A percentile compares a stretch with the other conserved stretches of the same genome.
These are phyloP conservation scores for Protobothrops mucrosquamatus DNA, from an alignment of 2,113 vertebrate species.

Conservation along the genomic window DNA sequence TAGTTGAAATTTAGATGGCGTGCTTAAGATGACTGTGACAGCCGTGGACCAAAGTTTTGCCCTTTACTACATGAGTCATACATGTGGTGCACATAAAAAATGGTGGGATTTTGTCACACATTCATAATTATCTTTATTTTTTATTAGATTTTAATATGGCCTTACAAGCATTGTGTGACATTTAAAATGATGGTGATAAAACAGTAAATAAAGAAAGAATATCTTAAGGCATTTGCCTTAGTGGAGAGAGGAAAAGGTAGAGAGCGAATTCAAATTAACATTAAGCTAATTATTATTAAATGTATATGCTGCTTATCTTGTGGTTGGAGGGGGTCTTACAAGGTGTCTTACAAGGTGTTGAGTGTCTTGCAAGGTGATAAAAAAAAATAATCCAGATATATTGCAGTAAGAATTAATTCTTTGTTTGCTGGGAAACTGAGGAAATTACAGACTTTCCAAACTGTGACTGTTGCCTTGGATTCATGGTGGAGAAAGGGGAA, in stretches of 20 bases:
- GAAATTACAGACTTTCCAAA: background rate
- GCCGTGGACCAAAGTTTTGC: background rate
- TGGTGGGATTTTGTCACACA: background rate
- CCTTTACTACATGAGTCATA: background rate
- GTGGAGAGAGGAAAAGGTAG: background rate
- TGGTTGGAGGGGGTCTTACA: background rate
- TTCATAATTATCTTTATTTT: background rate
- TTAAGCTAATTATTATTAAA: background rate
- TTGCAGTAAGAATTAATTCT: constrained; percentile 18
- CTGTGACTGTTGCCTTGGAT: constrained; percentile 40
- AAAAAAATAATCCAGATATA: background rate
- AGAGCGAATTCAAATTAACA: background rate
- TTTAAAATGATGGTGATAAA: background rate
- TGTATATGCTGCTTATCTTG: background rate
- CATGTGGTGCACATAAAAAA: background rate
- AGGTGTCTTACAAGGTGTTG: too few relatives aligned
- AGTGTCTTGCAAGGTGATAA: background rate
- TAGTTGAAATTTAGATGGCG: background rate
- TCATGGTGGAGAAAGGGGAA: constrained; percentile 36
- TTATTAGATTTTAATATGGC: background rate
- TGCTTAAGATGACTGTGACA: background rate
- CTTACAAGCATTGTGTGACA: background rate
- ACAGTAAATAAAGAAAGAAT: background rate
- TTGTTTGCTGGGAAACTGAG: background rate
- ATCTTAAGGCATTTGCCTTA: background rate